These are phyloP conservation scores for Onthophagus taurus DNA, from an alignment of 1,140 invertebrate genomes.

Conservation along the genomic window DNA sequence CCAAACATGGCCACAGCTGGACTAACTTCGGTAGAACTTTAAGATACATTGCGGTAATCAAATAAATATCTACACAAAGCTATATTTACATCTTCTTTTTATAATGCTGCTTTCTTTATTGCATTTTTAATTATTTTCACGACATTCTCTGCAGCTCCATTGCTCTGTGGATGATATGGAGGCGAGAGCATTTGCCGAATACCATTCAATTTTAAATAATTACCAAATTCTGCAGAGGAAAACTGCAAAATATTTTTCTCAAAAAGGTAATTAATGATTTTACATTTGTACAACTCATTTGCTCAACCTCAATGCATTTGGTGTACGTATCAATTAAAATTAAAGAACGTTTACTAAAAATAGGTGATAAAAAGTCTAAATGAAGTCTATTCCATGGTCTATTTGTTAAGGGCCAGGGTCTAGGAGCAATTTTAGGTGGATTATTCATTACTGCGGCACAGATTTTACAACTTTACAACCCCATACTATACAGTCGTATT, in stretches of 20 bases:
- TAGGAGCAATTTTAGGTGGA: too few relatives aligned
- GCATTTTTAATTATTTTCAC: slow-evolving; percentile 28
- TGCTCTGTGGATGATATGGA: slow-evolving; percentile 21
- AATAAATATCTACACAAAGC: slow-evolving; percentile 9
- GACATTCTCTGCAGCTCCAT: slow-evolving; percentile 28
- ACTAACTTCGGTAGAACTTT: slow-evolving; percentile 1
- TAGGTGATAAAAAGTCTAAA: too few relatives aligned
- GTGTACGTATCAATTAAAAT: slow-evolving; percentile 5
- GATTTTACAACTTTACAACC: slow-evolving; percentile 28
- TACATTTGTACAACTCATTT: slow-evolving; percentile 19
- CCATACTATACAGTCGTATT: slow-evolving; percentile 25
- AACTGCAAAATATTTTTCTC: slow-evolving; percentile 12
- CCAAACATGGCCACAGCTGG: slow-evolving; percentile 8
- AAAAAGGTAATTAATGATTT: slow-evolving; percentile 19
- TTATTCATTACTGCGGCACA: neutral
- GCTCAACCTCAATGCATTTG: neutral
- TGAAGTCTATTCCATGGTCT: too few relatives aligned
- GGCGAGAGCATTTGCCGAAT: slow-evolving; percentile 20
- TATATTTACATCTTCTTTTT: too few relatives aligned
- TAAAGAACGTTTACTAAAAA: slow-evolving; percentile 12
- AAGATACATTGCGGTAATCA: slow-evolving; percentile 1
- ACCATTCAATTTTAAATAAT: slow-evolving; percentile 22
- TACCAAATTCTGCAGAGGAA: slow-evolving; percentile 19
- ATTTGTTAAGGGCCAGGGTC: too few relatives aligned
- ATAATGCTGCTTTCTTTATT: slow-evolving; percentile 1